Conservation (phyloP, 2,113 vertebrate species). For the Hemicordylus capensis region DNA sequence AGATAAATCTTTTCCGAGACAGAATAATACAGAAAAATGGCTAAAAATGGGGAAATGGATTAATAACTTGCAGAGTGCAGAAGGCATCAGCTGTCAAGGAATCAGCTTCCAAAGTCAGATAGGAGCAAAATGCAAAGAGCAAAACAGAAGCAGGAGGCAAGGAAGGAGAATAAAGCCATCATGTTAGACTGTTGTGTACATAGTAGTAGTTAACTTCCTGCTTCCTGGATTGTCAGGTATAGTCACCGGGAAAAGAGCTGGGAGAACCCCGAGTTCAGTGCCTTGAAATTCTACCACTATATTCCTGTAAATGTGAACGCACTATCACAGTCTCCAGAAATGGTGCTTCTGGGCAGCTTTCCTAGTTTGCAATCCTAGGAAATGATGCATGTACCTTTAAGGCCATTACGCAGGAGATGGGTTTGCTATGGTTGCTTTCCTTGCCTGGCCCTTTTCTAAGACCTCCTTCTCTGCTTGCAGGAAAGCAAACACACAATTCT, state of each 20-base stretch:
- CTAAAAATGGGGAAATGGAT: background rate
- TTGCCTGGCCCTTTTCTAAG: no score
- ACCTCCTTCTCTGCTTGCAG: no score
- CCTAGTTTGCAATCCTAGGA: no score
- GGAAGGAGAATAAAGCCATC: background rate
- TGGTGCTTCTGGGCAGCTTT: background rate
- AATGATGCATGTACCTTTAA: no score
- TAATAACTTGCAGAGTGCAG: background rate
- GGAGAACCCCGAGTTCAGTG: background rate
- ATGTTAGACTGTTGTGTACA: no score
- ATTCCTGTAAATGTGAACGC: background rate
- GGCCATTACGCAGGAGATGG: no score
- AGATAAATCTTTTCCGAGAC: background rate
- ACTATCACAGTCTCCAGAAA: background rate
- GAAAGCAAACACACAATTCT: no score
- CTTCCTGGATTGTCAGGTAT: background rate
- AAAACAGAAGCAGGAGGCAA: background rate
- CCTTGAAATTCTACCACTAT: background rate
- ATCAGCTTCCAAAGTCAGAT: background rate
- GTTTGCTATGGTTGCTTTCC: no score
- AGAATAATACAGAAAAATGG: slow-evolving; percentile 1
- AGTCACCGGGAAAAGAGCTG: background rate
- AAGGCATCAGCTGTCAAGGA: background rate
- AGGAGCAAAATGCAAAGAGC: background rate
- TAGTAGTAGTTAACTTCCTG: background rate